Conservation (phyloP, 2,113 vertebrate species). For the Poecilia latipinna region DNA sequence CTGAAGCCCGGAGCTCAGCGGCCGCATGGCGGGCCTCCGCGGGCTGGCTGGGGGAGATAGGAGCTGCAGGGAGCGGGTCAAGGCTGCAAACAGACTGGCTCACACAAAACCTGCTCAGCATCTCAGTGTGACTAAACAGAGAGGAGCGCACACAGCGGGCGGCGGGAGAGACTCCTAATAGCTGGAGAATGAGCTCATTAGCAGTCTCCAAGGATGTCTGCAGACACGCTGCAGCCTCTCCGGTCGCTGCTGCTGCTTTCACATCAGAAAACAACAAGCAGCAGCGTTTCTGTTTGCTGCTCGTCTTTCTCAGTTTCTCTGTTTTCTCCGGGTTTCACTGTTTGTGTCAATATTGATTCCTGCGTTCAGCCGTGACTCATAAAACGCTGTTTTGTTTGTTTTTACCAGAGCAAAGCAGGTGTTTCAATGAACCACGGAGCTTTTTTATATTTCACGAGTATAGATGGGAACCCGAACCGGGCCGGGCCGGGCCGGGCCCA, state of each 20-base stretch:
- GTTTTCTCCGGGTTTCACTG: constrained; percentile 35
- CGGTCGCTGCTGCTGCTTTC: background rate
- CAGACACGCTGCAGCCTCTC: background rate
- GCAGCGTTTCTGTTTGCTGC: constrained; percentile 16
- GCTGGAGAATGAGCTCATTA: constrained; percentile 11
- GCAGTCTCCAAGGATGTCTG: background rate
- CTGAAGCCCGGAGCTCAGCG: constrained; percentile 35
- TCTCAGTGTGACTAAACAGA: constrained; percentile 61
- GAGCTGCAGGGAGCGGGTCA: constrained; percentile 42
- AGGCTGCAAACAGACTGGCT: constrained; percentile 34
- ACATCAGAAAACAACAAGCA: constrained; percentile 13
- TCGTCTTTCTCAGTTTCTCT: constrained; percentile 31
- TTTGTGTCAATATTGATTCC: constrained; percentile 44
- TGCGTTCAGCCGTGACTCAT: constrained; percentile 36
- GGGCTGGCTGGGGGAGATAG: constrained; percentile 41
- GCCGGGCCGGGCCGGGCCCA: constrained; percentile 49
- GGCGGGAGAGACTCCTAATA: constrained; percentile 23
- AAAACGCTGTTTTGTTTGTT: background rate
- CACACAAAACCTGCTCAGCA: constrained; percentile 67
- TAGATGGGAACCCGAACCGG: constrained; percentile 31
- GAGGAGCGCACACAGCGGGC: constrained; percentile 36
- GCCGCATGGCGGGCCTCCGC: constrained; percentile 10
- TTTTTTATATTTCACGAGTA: constrained; percentile 15
- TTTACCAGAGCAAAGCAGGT: background rate
- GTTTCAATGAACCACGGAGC: constrained; percentile 25